These are phyloP conservation scores for Aptenodytes patagonicus DNA, from an alignment of 2,113 vertebrate genomes.

Conservation along the genomic window DNA sequence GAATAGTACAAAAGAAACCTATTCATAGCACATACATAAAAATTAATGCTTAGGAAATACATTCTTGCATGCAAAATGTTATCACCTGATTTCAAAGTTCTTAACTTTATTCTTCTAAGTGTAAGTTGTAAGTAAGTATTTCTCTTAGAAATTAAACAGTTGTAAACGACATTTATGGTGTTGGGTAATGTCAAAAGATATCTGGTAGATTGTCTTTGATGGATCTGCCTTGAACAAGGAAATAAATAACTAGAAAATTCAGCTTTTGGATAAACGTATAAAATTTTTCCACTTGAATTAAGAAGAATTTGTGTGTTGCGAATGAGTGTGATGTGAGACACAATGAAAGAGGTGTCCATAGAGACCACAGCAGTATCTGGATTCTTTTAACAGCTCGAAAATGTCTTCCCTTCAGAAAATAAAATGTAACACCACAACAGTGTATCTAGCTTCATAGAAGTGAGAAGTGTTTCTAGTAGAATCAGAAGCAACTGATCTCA, in stretches of 20 bases:
- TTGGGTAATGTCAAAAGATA: background rate
- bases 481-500: background rate
- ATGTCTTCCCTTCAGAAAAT: background rate
- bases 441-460: background rate
- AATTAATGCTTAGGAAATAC: background rate
- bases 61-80: background rate
- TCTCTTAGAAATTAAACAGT: background rate
- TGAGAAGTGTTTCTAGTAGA: background rate
- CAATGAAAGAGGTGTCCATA: background rate
- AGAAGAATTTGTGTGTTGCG: background rate
- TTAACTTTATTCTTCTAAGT: background rate
- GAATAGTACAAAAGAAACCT: background rate
- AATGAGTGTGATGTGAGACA: background rate
- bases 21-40: background rate
- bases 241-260: background rate
- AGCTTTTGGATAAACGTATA: background rate
- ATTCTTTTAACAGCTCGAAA: background rate
- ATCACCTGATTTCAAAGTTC: background rate
- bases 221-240: background rate
- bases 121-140: background rate
- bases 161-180: background rate
- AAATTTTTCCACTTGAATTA: background rate
- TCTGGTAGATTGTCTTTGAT: background rate
- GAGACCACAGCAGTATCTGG: background rate
- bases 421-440: background rate